Conservation (phyloP, 2,888 invertebrate species). For the Epinotia ramella region DNA sequence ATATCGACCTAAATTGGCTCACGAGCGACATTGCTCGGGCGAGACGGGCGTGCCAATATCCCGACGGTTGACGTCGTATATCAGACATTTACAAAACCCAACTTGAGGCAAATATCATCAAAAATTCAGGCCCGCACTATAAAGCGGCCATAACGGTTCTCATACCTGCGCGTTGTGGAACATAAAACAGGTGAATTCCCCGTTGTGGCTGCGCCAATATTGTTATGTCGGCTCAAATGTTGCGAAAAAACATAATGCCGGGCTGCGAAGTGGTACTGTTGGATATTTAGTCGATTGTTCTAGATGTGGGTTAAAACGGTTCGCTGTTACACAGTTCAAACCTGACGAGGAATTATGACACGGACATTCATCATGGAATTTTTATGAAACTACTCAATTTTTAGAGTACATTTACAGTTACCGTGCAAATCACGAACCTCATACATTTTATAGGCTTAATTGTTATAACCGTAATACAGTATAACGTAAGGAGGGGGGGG, state of each 20-base stretch:
- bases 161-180: constrained; percentile 45
- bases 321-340: no score
- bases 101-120: constrained; percentile 19
- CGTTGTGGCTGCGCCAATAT: constrained; percentile 49
- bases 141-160: constrained; percentile 46
- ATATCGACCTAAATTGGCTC: constrained; percentile 5
- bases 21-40: neutral
- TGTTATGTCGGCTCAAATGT: constrained; percentile 55
- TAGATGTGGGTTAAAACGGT: neutral
- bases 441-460: no score
- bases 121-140: constrained; percentile 44
- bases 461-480: no score
- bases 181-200: constrained; percentile 51
- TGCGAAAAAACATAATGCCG: constrained; percentile 47
- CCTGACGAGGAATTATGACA: neutral
- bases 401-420: no score
- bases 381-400: no score
- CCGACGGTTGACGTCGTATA: constrained; percentile 1
- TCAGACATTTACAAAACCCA: constrained; percentile 19
- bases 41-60: neutral
- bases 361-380: no score
- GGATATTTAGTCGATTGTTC: constrained; percentile 17
- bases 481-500: no score
- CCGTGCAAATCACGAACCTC: no score
- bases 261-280: constrained; percentile 24